These are phyloP conservation scores for Volucella zonaria DNA, from an alignment of 2,888 invertebrate species.

Conservation along the genomic window DNA sequence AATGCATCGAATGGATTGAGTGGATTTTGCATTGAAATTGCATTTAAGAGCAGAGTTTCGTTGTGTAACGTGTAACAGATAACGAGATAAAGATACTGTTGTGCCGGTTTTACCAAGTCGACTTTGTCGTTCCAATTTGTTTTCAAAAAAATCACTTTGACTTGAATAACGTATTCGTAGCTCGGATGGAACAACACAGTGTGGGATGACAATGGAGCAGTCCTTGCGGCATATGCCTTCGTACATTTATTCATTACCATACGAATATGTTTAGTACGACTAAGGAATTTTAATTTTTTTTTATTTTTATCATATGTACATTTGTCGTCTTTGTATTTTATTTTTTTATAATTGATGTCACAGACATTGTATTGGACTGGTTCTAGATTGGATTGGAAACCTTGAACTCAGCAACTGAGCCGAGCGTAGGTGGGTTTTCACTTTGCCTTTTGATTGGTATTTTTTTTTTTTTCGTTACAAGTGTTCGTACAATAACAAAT, in stretches of 20 bases:
- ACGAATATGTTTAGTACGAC: too few relatives aligned
- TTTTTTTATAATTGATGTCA: constrained; percentile 9
- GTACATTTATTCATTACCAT: not conserved
- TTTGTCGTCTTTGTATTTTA: not conserved
- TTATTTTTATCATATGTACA: not conserved
- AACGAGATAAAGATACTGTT: too few relatives aligned
- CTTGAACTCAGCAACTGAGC: constrained; percentile 20
- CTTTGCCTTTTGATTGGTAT: constrained; percentile 10
- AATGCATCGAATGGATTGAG: not conserved
- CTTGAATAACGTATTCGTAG: not conserved
- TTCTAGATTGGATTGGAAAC: constrained; percentile 20
- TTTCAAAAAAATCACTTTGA: too few relatives aligned
- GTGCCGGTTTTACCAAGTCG: too few relatives aligned
- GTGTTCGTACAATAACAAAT: not conserved
- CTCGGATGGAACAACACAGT: not conserved
- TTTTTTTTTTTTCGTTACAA: not conserved
- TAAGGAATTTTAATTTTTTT: constrained; percentile 14
- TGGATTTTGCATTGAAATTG: constrained; percentile 4
- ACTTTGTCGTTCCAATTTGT: too few relatives aligned
- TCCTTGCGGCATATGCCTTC: constrained; percentile 6
- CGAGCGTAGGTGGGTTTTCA: constrained; percentile 20
- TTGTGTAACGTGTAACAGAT: too few relatives aligned
- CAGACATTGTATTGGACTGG: constrained; percentile 28
- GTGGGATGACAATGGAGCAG: constrained; percentile 13
- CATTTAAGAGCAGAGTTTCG: not conserved